Base-by-base conservation (phyloP, 2,888 invertebrate genomes). In the Hirtodrosophila duncani region DNA sequence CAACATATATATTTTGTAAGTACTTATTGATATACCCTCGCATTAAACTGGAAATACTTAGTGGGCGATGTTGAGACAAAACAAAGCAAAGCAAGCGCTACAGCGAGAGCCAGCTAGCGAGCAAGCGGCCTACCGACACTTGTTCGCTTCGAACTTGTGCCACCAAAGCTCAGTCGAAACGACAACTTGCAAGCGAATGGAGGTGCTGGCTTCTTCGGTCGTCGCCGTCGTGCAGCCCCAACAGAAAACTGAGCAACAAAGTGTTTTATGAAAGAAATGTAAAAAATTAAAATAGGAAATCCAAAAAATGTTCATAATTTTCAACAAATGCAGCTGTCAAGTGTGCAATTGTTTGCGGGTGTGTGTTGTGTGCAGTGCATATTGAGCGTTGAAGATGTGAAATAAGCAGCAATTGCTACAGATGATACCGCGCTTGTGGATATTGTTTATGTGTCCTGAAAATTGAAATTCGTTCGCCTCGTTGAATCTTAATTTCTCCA, bases 101-200 rank as follows among this genome's bases (percentile, higher is more conserved):
- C 14, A 30, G 17, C 24, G 14, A 34, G 18, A 10, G 43, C 8
- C 48, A 14, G 60, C 36, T 24, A 52, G 46, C 37, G 42, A 30
- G 45, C 38, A 62, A 6, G n/a, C n/a, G n/a, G n/a, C n/a, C 44
- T 36, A 65, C 82, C 83, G 77, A 82, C 83, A 80, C 82, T 83
- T 83, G 82, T 80, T 83, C 81, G 82, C 71, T 66, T 66, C 66
- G 63, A 65, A 63, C 62, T 63, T 69, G 69, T 61, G 59, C 65
- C 63, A 59, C 53, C 53, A 66, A 61, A 80, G 78, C 87, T 77
- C 88, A 89, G 81, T 88, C 89, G 82, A 86, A 88, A 84, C 88
- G 83, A 85, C 82, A 84, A 84, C 85, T 86, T 83, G 79, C 83
- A 78, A 84, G 87, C 85, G 87, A 80, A 83, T 86, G 84, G 87